Percentiles rank a stretch among this genome's conserved stretches.
These are phyloP conservation scores for Parelbella ahira DNA, from an alignment of 2,888 invertebrate genomes.

Conservation along the genomic window DNA sequence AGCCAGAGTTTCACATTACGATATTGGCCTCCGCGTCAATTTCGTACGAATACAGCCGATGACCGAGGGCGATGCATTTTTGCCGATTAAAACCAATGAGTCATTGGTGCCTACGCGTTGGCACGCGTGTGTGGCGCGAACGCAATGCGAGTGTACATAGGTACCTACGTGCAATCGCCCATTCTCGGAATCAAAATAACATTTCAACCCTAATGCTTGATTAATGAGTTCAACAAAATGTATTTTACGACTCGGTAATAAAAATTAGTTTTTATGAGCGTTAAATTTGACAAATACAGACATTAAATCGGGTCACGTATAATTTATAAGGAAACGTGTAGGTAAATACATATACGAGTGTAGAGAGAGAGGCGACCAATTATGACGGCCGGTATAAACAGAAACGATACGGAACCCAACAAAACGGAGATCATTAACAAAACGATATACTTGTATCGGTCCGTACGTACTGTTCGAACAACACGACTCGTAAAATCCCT, in stretches of 20 bases:
- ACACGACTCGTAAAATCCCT: slow-evolving; percentile 22
- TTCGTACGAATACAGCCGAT: slow-evolving; percentile 47
- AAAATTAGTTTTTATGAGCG: too few species aligned
- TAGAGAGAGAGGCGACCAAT: slow-evolving; percentile 3
- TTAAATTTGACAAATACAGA: too few species aligned
- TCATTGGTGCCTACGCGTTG: slow-evolving; percentile 10
- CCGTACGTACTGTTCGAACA: slow-evolving; percentile 5
- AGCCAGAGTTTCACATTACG: slow-evolving; percentile 57
- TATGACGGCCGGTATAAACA: slow-evolving; percentile 11
- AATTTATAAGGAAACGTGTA: too few species aligned
- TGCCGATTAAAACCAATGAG: slow-evolving; percentile 31
- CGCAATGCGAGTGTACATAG: neutral
- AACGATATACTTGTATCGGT: slow-evolving; percentile 16
- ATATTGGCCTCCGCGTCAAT: slow-evolving; percentile 64
- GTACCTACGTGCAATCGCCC: slow-evolving; percentile 10
- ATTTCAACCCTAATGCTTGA: slow-evolving; percentile 5
- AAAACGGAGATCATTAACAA: slow-evolving; percentile 19
- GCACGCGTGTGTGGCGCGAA: slow-evolving; percentile 9
- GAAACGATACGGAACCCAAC: slow-evolving; percentile 10
- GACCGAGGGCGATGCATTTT: slow-evolving; percentile 32
- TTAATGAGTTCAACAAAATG: neutral
- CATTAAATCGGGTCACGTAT: too few species aligned
- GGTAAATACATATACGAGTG: neutral
- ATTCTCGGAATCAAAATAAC: slow-evolving; percentile 15
- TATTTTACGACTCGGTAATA: too few species aligned